Percentiles rank a stretch among this genome's conserved stretches.
Evolutionary conservation across 2,888 invertebrate genomes (phyloP).

Genomic region (Amphipyra tragopoginis): DNA sequence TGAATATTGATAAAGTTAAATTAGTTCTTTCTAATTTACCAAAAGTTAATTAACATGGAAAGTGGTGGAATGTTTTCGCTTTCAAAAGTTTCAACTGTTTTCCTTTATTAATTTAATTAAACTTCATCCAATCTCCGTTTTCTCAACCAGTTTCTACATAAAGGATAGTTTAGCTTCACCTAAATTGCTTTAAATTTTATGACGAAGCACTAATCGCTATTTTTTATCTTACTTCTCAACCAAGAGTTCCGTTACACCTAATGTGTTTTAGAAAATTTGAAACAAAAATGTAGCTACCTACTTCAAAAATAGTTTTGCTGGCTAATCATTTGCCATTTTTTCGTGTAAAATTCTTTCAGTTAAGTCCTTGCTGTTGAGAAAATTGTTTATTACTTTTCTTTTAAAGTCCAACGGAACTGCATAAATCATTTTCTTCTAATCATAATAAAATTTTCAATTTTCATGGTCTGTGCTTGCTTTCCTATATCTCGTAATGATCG

Average conservation of each 20-base stretch:
- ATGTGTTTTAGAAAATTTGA: too few relatives aligned
- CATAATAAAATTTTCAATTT: not conserved
- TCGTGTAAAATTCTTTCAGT: too few relatives aligned
- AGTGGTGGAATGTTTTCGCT: conserved; percentile 18
- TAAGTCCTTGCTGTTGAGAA: too few relatives aligned
- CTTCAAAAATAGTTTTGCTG: too few relatives aligned
- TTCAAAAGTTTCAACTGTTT: conserved; percentile 4
- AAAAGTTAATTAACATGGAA: conserved; percentile 27
- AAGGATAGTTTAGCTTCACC: not conserved
- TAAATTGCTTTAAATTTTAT: not conserved
- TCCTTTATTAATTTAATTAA: conserved; percentile 17
- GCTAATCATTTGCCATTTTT: too few relatives aligned
- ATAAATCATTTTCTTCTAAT: too few relatives aligned
- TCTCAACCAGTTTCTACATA: not conserved
- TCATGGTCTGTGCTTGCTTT: conserved; percentile 13
- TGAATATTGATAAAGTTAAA: too few relatives aligned
- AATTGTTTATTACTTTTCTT: too few relatives aligned
- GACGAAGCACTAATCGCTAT: not conserved
- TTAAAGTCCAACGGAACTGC: too few relatives aligned
- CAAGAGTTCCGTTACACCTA: too few relatives aligned
- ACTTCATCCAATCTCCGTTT: not conserved
- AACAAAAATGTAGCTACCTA: too few relatives aligned
- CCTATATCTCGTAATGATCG: conserved; percentile 15
- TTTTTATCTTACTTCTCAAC: not conserved
- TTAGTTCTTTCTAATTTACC: conserved; percentile 9